Percentiles rank a stretch among this genome's conserved stretches.
Evolutionary conservation across 1,140 invertebrate genomes (phyloP).

Genomic region (Ceratina japonica): DNA sequence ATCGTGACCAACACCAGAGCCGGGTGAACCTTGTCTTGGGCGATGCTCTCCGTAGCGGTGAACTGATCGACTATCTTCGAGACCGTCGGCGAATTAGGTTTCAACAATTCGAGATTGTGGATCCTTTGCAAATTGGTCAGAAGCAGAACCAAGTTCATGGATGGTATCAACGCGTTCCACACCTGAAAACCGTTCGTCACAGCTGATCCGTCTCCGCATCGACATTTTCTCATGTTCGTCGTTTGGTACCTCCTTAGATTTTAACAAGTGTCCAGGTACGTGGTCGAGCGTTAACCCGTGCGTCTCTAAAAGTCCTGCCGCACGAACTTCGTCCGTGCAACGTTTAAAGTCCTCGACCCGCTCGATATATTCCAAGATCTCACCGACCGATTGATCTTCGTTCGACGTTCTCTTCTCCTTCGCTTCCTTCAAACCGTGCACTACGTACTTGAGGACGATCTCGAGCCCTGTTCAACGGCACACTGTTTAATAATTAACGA

Average conservation of each 20-base stretch:
- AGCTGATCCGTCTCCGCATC: not conserved
- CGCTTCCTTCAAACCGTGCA: constrained; percentile 78
- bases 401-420: constrained; percentile 77
- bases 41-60: constrained; percentile 74
- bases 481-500: constrained; percentile 22
- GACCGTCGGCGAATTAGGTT: constrained; percentile 71
- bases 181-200: constrained; percentile 74
- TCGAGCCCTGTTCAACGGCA: constrained; percentile 74
- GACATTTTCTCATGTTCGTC: not conserved
- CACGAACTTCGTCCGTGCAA: constrained; percentile 80
- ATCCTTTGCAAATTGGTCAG: constrained; percentile 84
- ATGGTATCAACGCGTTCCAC: constrained; percentile 82
- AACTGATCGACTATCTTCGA: constrained; percentile 76
- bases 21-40: constrained; percentile 81
- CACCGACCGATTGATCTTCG: constrained; percentile 72
- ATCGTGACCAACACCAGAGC: constrained; percentile 81
- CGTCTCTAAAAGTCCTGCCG: constrained; percentile 78
- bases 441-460: constrained; percentile 81
- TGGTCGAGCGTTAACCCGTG: constrained; percentile 82
- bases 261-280: constrained; percentile 83
- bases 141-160: constrained; percentile 81
- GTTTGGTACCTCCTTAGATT: constrained; percentile 80
- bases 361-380: constrained; percentile 81
- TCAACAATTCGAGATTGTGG: constrained; percentile 82
- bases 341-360: constrained; percentile 82